Percentiles rank a stretch among this genome's conserved stretches.
phyloP scores from a whole-genome alignment of 2,797 vertebrate species.

The Rhynchonycteris naso region DNA sequence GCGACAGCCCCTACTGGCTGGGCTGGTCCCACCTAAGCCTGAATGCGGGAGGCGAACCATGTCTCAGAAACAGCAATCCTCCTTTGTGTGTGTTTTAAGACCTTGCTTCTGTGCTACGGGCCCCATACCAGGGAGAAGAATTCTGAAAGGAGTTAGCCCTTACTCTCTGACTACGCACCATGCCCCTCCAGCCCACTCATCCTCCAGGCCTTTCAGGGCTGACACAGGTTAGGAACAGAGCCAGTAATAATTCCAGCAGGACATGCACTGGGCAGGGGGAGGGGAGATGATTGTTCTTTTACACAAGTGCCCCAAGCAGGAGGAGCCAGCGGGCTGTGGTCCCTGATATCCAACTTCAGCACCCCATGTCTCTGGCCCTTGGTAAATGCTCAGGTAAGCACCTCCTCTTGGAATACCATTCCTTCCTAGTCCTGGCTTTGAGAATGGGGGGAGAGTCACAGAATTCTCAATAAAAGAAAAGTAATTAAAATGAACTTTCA shows the following conservation, averaged over 20 bases:
- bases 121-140: background rate
- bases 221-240: constrained; percentile 36
- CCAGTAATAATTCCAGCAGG: background rate
- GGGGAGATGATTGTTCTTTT: background rate
- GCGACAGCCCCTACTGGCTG: constrained; percentile 86
- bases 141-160: background rate
- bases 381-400: background rate
- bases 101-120: background rate
- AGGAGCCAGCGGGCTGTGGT: background rate
- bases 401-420: background rate
- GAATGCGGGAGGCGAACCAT: constrained; percentile 76
- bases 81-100: constrained; percentile 54
- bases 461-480: constrained; percentile 50
- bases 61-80: background rate
- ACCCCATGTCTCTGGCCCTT: background rate
- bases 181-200: background rate
- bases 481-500: constrained; percentile 51
- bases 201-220: background rate
- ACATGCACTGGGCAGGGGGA: background rate
- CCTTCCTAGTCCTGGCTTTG: constrained; percentile 17
- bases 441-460: constrained; percentile 20
- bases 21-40: constrained; percentile 77
- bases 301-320: background rate
- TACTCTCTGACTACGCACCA: constrained; percentile 3
- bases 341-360: background rate